These are phyloP conservation scores for Rhagoletis zephyria DNA, from an alignment of 1,140 invertebrate species.

Conservation along the genomic window DNA sequence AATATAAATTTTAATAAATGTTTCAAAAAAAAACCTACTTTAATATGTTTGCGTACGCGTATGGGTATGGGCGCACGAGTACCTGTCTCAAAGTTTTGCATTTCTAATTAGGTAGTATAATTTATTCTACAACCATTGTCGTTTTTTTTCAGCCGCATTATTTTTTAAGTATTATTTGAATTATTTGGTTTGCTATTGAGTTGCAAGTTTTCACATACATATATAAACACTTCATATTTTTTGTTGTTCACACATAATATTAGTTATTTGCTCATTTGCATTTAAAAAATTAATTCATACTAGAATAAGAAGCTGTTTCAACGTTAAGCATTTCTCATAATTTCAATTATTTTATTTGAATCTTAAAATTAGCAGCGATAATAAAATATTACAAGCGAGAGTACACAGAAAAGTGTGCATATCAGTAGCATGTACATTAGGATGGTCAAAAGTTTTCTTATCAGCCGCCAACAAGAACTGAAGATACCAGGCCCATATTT, in stretches of 20 bases:
- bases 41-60: too few relatives aligned
- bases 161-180: background rate
- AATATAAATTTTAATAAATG: too few relatives aligned
- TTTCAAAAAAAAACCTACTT: too few relatives aligned
- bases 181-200: conserved; percentile 18
- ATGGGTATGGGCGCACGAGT: background rate
- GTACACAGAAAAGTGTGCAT: background rate
- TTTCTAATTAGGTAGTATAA: conserved; percentile 43
- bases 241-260: background rate
- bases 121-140: background rate
- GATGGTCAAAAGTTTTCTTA: too few relatives aligned
- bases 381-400: background rate
- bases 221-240: background rate
- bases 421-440: background rate
- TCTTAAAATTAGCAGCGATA: background rate
- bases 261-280: conserved; percentile 20
- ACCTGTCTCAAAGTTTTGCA: background rate
- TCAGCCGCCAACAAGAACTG: too few relatives aligned
- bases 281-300: conserved; percentile 13
- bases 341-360: conserved; percentile 4
- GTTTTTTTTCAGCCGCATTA: background rate
- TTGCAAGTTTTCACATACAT: background rate
- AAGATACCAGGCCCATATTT: too few relatives aligned
- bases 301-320: background rate
- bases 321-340: background rate